Conservation (phyloP, 1,140 invertebrate genomes). For the Telenomus remus region DNA sequence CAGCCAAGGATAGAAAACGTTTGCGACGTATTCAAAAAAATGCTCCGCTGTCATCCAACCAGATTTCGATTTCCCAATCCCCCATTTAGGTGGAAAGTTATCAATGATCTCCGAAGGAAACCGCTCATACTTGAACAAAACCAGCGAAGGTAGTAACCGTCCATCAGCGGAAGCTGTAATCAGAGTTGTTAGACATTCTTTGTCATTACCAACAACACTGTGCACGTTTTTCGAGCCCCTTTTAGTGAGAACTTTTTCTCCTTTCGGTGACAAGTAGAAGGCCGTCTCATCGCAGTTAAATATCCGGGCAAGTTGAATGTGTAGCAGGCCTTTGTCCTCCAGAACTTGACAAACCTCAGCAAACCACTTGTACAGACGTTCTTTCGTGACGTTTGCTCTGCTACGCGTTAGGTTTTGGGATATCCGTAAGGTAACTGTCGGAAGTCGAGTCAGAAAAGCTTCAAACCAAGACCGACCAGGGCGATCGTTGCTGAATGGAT, state of each 20-base stretch:
- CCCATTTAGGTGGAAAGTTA: conserved; percentile 6
- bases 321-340: conserved; percentile 5
- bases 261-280: conserved; percentile 46
- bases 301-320: conserved; percentile 20
- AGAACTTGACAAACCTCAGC: conserved; percentile 22
- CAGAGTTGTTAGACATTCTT: conserved; percentile 48
- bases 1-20: conserved; percentile 11
- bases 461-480: conserved; percentile 58
- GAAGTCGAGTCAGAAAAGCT: conserved; percentile 54
- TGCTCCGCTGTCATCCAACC: conserved; percentile 13
- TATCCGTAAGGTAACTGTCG: conserved; percentile 30
- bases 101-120: conserved; percentile 48
- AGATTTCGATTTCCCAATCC: conserved; percentile 10
- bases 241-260: conserved; percentile 19
- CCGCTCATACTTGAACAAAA: conserved; percentile 63
- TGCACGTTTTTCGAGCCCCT: conserved; percentile 25
- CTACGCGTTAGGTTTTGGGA: conserved; percentile 57
- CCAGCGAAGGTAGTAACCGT: conserved; percentile 57
- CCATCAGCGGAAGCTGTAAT: conserved; percentile 61
- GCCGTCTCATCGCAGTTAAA: conserved; percentile 44
- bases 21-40: conserved; percentile 8
- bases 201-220: conserved; percentile 30
- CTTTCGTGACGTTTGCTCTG: conserved; percentile 45
- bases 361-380: conserved; percentile 28
- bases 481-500: conserved; percentile 25